These are phyloP conservation scores for Rhinichthys osculus DNA, from an alignment of 2,797 vertebrate genomes.

Conservation along the genomic window DNA sequence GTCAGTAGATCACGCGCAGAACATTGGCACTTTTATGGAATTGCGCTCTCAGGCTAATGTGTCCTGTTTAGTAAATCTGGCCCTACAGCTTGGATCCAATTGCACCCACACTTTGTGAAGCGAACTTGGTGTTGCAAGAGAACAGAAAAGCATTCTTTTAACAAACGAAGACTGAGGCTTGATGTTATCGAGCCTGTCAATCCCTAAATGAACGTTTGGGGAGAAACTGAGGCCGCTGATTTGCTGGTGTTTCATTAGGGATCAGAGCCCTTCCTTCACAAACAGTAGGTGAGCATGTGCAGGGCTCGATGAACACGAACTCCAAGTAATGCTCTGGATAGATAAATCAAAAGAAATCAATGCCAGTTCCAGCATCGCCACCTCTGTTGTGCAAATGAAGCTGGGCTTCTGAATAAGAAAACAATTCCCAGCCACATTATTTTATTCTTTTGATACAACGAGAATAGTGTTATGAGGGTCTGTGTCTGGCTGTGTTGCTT, in stretches of 20 bases:
- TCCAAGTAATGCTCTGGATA: conserved; percentile 66
- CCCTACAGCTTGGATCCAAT: conserved; percentile 39
- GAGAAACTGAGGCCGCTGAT: conserved; percentile 57
- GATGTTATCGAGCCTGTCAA: conserved; percentile 53
- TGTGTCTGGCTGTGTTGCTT: conserved; percentile 65
- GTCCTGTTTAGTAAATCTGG: not conserved
- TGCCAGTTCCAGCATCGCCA: conserved; percentile 73
- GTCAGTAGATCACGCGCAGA: not conserved
- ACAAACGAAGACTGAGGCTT: conserved; percentile 36
- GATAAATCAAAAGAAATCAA: conserved; percentile 81
- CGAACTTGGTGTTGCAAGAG: conserved; percentile 31
- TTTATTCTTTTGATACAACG: conserved; percentile 76
- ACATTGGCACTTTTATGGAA: not conserved
- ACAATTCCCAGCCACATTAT: conserved; percentile 76
- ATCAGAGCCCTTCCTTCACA: conserved; percentile 66
- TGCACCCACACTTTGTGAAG: conserved; percentile 26
- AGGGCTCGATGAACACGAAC: conserved; percentile 70
- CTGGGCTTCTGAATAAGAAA: conserved; percentile 72
- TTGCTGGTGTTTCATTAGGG: conserved; percentile 69
- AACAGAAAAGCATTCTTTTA: conserved; percentile 35
- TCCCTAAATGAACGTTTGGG: conserved; percentile 53
- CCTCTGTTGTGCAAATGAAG: conserved; percentile 82
- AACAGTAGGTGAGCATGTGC: conserved; percentile 69
- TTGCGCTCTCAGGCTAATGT: not conserved
- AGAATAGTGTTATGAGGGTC: conserved; percentile 57